Percentiles rank a stretch among this genome's conserved stretches.
These are phyloP conservation scores for Glossophaga mutica DNA, from an alignment of 2,797 vertebrate genomes.

Conservation along the genomic window DNA sequence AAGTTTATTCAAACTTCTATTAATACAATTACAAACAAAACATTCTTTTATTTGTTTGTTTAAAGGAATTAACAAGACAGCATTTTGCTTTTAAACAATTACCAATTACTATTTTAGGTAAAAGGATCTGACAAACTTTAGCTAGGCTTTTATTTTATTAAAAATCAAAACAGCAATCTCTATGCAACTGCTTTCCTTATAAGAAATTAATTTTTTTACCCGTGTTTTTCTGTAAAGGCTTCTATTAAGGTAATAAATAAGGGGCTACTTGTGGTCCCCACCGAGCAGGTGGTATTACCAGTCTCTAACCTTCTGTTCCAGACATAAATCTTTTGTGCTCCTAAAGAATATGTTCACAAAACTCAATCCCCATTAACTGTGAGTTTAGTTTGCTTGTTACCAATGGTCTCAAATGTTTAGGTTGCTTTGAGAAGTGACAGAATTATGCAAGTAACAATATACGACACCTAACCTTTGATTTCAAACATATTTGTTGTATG, in stretches of 20 bases:
- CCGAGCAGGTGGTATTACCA: neutral
- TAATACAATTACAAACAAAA: neutral
- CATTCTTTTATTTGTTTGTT: neutral
- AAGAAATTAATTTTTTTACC: neutral
- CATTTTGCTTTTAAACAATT: neutral
- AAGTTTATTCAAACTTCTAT: neutral
- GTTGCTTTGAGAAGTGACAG: neutral
- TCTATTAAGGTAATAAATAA: neutral
- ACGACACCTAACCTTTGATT: constrained; percentile 49
- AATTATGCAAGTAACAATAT: neutral
- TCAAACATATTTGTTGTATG: constrained; percentile 55
- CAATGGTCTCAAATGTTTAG: neutral
- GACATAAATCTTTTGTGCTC: neutral
- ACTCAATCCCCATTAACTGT: neutral
- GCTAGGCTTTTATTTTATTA: neutral
- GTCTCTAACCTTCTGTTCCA: neutral
- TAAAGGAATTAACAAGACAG: neutral
- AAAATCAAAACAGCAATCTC: neutral
- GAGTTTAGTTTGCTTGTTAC: neutral
- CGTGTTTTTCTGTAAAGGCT: neutral
- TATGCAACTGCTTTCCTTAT: neutral
- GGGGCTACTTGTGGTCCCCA: neutral
- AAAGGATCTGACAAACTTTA: neutral
- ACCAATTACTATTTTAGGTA: neutral
- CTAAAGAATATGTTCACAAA: neutral